phyloP scores from a whole-genome alignment of 2,888 invertebrate species.

The Crepidodera aurea region DNA sequence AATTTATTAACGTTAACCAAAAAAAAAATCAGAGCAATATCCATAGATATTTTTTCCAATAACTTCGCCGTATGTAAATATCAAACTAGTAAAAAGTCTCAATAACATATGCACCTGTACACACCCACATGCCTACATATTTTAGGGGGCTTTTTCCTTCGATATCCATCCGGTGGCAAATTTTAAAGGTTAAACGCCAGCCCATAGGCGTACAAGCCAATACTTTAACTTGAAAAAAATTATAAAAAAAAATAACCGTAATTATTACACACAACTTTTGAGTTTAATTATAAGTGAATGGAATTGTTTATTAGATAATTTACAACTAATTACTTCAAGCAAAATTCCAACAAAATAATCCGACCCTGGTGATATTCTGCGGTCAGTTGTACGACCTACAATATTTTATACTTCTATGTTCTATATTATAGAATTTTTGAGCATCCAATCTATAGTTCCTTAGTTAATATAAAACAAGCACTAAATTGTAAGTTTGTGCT shows the following conservation, averaged over 20 bases:
- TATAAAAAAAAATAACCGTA: not conserved
- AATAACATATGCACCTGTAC: conserved; percentile 36
- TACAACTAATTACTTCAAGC: too few relatives aligned
- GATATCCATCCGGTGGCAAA: conserved; percentile 6
- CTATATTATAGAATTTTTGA: too few relatives aligned
- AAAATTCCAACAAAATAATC: too few relatives aligned
- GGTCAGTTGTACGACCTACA: too few relatives aligned
- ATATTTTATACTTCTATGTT: too few relatives aligned
- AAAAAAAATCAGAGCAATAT: too few relatives aligned
- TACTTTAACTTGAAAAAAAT: not conserved
- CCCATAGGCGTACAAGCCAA: conserved; percentile 27
- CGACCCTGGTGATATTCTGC: too few relatives aligned
- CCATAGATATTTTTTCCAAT: not conserved
- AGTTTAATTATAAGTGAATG: not conserved
- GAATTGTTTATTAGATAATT: not conserved
- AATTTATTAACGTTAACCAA: too few relatives aligned
- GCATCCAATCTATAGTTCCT: too few relatives aligned
- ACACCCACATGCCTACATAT: conserved; percentile 3
- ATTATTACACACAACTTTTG: not conserved
- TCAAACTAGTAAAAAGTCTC: conserved; percentile 16
- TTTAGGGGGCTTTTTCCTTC: conserved; percentile 1
- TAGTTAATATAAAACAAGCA: too few relatives aligned
- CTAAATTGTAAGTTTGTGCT: too few relatives aligned
- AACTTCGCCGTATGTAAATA: not conserved
- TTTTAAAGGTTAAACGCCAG: conserved; percentile 30